Base-by-base conservation (phyloP, 1,140 invertebrate genomes). In the Aphelinus certus region DNA sequence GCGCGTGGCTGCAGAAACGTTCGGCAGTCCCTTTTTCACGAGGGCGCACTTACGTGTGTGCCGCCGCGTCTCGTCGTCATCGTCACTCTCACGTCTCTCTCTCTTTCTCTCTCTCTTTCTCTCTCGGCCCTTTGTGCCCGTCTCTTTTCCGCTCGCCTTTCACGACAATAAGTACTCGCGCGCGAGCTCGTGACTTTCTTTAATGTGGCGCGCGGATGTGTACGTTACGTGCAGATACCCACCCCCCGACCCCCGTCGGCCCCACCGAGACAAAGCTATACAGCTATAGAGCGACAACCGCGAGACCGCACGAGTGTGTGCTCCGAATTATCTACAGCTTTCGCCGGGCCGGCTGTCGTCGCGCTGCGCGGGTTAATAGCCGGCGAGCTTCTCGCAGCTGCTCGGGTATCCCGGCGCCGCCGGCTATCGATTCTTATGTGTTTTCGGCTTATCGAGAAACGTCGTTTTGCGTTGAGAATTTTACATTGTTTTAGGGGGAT, bases 21-120 rank as follows among this genome's bases (percentile, higher is more conserved):
- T 26, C 48, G 2, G 10, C 56, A 46, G 42, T 69, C 46, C 45
- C 56, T 58, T 69, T 69, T 69, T 69, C 66, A 69, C 48, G 57
- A 61, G 26, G 57, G 68, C 46, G 48, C 58, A 62, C 66, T 69
- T 66, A 66, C 56, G 58, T 53, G 48, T n/a, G 58, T 58, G 48
- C 46, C 56, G 53, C 51, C 47, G 49, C 68, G 48, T 45, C 48
- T 51, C 58, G 7, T 53, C 6, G 4, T 70, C 68, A 26, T 51
- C 68, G 47, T 60, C 58, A 61, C 51, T 70, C 46, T 45, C 9
- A 3, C 53, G 10, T 1, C 65, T 55, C 65, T 10, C 26, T 5
- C 53, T 67, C 53, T 45, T 53, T 1, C 49, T 56, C 51, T 9
- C 49, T 67, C 66, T 48, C 56, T 60, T 6, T 5, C 66, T n/a